A percentile compares a stretch with the other conserved stretches of the same genome.
These are phyloP conservation scores for Sarcoramphus papa DNA, from an alignment of 2,797 vertebrate species.

Conservation along the genomic window DNA sequence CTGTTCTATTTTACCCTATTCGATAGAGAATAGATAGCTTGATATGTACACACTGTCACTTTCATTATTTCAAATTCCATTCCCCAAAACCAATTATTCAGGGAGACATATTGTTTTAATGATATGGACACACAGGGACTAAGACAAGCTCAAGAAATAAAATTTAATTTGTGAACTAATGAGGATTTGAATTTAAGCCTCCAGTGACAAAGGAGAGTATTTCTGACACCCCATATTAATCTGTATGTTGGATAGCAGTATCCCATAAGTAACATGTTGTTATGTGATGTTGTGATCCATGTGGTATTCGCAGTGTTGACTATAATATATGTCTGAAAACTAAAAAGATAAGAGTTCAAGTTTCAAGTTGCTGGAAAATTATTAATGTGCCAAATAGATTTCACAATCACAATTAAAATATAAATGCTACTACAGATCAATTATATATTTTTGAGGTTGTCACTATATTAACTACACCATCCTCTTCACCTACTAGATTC, in stretches of 20 bases:
- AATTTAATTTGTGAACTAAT: slow-evolving; percentile 7
- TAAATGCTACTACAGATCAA: background rate
- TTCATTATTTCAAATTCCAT: background rate
- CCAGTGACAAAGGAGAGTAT: background rate
- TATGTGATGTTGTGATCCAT: background rate
- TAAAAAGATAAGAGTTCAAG: background rate
- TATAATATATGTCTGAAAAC: background rate
- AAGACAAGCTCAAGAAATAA: background rate
- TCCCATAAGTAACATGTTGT: background rate
- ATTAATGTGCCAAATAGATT: background rate
- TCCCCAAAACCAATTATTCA: background rate
- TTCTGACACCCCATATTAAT: background rate
- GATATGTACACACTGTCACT: background rate
- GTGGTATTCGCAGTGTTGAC: background rate
- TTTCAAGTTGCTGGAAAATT: background rate
- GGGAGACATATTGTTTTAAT: background rate
- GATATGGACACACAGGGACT: background rate
- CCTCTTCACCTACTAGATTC: background rate
- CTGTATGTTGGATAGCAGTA: background rate
- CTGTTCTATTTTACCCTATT: background rate
- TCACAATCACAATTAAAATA: background rate
- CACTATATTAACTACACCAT: background rate
- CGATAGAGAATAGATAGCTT: background rate
- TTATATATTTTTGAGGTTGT: background rate
- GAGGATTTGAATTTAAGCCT: background rate